Conservation (phyloP, 1,140 invertebrate species). For the Papilio glaucus region DNA sequence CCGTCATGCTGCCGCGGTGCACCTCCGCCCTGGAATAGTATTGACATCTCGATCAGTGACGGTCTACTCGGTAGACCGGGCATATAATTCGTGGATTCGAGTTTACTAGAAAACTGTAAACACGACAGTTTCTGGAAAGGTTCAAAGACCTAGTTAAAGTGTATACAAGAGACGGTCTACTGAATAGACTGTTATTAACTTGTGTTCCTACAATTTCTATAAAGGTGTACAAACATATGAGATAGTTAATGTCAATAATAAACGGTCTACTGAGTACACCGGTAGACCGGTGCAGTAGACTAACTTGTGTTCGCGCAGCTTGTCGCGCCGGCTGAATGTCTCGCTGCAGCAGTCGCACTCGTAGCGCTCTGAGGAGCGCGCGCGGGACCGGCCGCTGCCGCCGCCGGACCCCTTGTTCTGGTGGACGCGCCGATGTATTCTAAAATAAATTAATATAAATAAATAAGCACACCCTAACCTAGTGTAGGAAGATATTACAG, state of each 20-base stretch:
- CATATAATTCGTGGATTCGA: too few relatives aligned
- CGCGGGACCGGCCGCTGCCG: conserved; percentile 53
- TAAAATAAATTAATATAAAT: conserved; percentile 41
- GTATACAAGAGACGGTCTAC: conserved; percentile 6
- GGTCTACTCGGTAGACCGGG: conserved; percentile 30
- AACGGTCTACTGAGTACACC: conserved; percentile 42
- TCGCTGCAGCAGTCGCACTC: conserved; percentile 79
- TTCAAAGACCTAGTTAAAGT: neutral
- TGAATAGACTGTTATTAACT: conserved; percentile 36
- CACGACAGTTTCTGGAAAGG: too few relatives aligned
- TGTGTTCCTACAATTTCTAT: neutral
- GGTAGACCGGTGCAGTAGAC: conserved; percentile 43
- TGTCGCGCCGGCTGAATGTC: conserved; percentile 75
- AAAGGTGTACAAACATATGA: neutral
- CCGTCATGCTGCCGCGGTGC: conserved; percentile 76
- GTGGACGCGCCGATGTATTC: conserved; percentile 74
- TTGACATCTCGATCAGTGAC: neutral
- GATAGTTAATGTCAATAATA: neutral
- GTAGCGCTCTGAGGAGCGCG: conserved; percentile 67
- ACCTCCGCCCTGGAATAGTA: conserved; percentile 62
- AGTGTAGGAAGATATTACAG: too few relatives aligned
- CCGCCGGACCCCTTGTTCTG: conserved; percentile 64
- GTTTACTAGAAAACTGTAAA: too few relatives aligned
- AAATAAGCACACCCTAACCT: neutral
- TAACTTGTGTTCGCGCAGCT: conserved; percentile 76